A percentile compares a stretch with the other conserved stretches of the same genome.
These are phyloP conservation scores for Frankliniella fusca DNA, from an alignment of 2,888 invertebrate species.

Conservation along the genomic window DNA sequence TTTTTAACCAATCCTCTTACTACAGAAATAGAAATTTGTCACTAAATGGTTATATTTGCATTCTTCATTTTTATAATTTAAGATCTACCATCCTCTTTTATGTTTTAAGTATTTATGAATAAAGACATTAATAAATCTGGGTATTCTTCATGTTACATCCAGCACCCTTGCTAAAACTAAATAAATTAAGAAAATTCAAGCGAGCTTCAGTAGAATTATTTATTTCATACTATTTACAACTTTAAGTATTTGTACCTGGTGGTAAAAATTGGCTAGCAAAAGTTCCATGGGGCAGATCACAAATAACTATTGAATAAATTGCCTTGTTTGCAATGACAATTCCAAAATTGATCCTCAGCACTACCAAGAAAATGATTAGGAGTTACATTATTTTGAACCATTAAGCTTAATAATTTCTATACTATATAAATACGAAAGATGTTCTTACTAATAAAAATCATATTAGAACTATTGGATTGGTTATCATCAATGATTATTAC, in stretches of 20 bases:
- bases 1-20: not conserved
- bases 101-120: not conserved
- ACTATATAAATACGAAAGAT: too few relatives aligned
- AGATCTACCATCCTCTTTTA: not conserved
- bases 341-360: too few relatives aligned
- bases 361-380: too few relatives aligned
- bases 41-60: not conserved
- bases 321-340: too few relatives aligned
- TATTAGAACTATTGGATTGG: too few relatives aligned
- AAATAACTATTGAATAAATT: not conserved
- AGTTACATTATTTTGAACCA: too few relatives aligned
- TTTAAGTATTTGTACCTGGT: not conserved
- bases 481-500: too few relatives aligned
- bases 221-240: conserved; percentile 2
- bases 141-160: too few relatives aligned
- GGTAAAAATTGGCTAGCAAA: not conserved
- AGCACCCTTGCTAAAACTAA: too few relatives aligned
- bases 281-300: not conserved
- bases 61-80: not conserved
- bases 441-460: too few relatives aligned
- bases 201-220: not conserved
- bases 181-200: too few relatives aligned
- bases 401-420: too few relatives aligned
- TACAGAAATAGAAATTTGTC: not conserved
- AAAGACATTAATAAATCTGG: not conserved